A percentile compares a stretch with the other conserved stretches of the same genome.
These are phyloP conservation scores for Gymnosoma rotundatum DNA, from an alignment of 2,888 invertebrate species.

Conservation along the genomic window DNA sequence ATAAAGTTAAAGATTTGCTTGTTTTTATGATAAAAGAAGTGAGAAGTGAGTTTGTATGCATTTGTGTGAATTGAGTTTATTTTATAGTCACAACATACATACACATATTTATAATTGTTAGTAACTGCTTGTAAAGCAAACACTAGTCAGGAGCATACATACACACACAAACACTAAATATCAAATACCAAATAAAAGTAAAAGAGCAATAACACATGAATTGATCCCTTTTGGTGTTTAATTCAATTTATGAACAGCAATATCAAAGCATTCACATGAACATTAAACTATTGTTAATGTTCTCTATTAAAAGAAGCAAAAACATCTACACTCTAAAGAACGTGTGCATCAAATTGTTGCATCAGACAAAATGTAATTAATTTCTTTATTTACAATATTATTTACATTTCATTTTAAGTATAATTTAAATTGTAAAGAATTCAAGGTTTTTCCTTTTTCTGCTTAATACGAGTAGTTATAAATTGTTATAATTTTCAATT, in stretches of 20 bases:
- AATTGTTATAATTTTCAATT: too few relatives aligned
- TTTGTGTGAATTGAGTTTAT: conserved; percentile 12
- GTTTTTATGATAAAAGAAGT: conserved; percentile 33
- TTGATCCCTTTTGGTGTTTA: conserved; percentile 68
- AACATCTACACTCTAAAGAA: conserved; percentile 30
- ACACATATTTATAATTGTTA: not conserved
- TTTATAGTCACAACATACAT: not conserved
- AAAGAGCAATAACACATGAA: conserved; percentile 43
- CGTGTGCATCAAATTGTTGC: not conserved
- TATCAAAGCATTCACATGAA: conserved; percentile 61
- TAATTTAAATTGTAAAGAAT: too few relatives aligned
- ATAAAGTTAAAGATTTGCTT: conserved; percentile 52
- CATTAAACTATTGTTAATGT: conserved; percentile 51
- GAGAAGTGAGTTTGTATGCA: conserved; percentile 1
- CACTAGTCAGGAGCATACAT: not conserved
- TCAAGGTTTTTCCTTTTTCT: too few relatives aligned
- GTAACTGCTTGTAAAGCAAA: conserved; percentile 18
- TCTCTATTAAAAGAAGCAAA: conserved; percentile 20
- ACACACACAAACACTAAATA: not conserved
- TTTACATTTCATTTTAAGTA: too few relatives aligned
- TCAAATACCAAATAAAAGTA: conserved; percentile 3
- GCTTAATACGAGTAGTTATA: too few relatives aligned
- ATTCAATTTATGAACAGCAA: conserved; percentile 68
- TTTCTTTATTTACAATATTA: too few relatives aligned
- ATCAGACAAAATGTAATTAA: too few relatives aligned